Base-by-base conservation (phyloP, 2,113 vertebrate species). In the Platycercus adscitus region DNA sequence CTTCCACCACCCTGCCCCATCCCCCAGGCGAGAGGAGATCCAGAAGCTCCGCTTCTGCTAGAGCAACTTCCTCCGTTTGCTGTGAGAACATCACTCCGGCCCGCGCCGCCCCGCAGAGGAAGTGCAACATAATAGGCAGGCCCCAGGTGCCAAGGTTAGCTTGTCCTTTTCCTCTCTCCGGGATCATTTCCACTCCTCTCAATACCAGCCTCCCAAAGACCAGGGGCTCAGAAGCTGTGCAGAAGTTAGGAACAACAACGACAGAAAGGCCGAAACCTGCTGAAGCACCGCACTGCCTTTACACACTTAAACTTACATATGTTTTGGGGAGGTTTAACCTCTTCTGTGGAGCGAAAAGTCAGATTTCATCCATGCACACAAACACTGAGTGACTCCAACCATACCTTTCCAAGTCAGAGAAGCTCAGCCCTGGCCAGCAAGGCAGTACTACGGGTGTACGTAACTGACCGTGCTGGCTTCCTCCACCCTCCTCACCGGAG, bases 61-160 rank as follows among this genome's bases (percentile, higher is more conserved):
- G 88, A 92, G 96, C 94, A 91, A 98, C 98, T 98, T 99, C 98
- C 98, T 99, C 98, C 98, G 97, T 97, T 98, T 98, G 98, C 98
- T 95, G 82, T 17, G 93, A 96, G 95, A 92, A 90, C 92, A 96
- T 91, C 96, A 89, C 80, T 69, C 26, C 23, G 53, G 58, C 83
- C 94, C 88, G 89, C 95, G 82, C 96, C 97, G 92, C 91, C 63
- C 95, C 89, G 53, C 76, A 96, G 92, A 95, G 97, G 96, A 97
- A 97, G 91, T 33, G 25, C 95, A 97, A 94, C 86, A 93, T 96
- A 95, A 95, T 92, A 84, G 95, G 72, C 91, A 64, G 88, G 94
- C 97, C 94, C 81, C 97, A 98, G 98, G 97, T 98, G 98, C 97
- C 98, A 94, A 87, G 88, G 95, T 95, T 97, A 95, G 97, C 96